Base-by-base conservation (phyloP, 2,888 invertebrate genomes). In the Tuberolachnus salignus region DNA sequence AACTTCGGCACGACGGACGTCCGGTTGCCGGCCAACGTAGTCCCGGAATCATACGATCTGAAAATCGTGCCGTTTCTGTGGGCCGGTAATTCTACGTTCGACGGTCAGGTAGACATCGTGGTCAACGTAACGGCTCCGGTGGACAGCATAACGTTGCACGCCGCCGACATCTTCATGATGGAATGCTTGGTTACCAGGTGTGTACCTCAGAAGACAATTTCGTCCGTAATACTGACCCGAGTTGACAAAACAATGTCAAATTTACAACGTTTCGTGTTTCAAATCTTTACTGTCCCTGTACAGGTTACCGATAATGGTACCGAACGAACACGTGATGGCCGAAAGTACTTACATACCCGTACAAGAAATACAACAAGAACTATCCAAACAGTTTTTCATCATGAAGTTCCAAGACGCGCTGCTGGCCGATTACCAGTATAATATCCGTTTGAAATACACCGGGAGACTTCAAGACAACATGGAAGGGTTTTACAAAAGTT, bases 51-150 rank as follows among this genome's bases (percentile, higher is more conserved):
- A 44, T 94, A 94, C 84, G 88, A 89, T 81, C 85, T 94, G 4
- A 88, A 89, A 82, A 86, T 94, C 80, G 89, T 91, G 57, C 94
- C 94, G 0, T 91, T 91, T 83, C 88, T 94, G 80, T 87, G 87
- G 83, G 90, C 90, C 84, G 90, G 90, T 1, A 94, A 94, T 84
- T 94, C 94, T 83, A 93, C 92, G 16, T 94, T 94, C 84, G 87
- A 90, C 81, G 94, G 94, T 57, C 89, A 84, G 46, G 83, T 84
- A 8, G 81, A 80, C 55, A 83, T 83, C 70, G 61, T 83, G 9
- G 82, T 89, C 16, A 86, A 85, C 82, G 87, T 88, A 3, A 84
- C 85, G 46, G 86, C 87, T 70, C 84, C 88, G 0, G 90, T 91
- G 0, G 86, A 86, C 9, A 89, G 89, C 82, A 89, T 92, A 44